A percentile compares a stretch with the other conserved stretches of the same genome.
phyloP scores from a whole-genome alignment of 2,888 invertebrate species.

The Caenorhabditis panamensis region DNA sequence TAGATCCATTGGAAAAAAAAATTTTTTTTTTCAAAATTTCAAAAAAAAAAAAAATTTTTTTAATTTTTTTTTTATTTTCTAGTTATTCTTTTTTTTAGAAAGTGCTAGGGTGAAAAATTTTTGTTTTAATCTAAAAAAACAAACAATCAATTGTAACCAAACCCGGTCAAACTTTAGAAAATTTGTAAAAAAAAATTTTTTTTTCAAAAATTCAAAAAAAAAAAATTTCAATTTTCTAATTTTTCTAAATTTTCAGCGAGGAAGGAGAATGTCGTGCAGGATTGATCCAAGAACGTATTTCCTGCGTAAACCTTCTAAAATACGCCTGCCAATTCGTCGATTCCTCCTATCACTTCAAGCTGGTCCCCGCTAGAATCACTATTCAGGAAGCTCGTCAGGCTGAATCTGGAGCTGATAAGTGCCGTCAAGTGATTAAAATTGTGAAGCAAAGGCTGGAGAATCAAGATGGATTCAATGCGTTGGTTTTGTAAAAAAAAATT shows the following conservation, averaged over 20 bases:
- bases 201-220: no score
- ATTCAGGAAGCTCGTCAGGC: slow-evolving; percentile 79
- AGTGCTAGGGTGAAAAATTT: no score
- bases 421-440: slow-evolving; percentile 75
- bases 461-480: slow-evolving; percentile 17
- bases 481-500: slow-evolving; percentile 36
- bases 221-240: not conserved
- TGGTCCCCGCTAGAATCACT: slow-evolving; percentile 72
- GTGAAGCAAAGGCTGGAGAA: slow-evolving; percentile 69
- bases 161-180: no score
- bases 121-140: no score
- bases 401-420: slow-evolving; percentile 79
- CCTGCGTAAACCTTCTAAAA: slow-evolving; percentile 77
- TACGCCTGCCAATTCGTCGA: slow-evolving; percentile 79
- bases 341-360: slow-evolving; percentile 71
- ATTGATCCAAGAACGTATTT: slow-evolving; percentile 78
- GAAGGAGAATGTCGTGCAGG: slow-evolving; percentile 79
- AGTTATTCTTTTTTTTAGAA: not conserved
- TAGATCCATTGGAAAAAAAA: no score
- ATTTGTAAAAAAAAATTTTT: no score
- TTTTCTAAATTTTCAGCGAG: slow-evolving; percentile 66
- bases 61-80: no score
- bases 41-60: not conserved
- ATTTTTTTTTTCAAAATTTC: not conserved
- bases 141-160: no score